Percentiles rank a stretch among this genome's conserved stretches.
phyloP scores from a whole-genome alignment of 2,113 vertebrate genomes.

The Bostrychus sinensis region DNA sequence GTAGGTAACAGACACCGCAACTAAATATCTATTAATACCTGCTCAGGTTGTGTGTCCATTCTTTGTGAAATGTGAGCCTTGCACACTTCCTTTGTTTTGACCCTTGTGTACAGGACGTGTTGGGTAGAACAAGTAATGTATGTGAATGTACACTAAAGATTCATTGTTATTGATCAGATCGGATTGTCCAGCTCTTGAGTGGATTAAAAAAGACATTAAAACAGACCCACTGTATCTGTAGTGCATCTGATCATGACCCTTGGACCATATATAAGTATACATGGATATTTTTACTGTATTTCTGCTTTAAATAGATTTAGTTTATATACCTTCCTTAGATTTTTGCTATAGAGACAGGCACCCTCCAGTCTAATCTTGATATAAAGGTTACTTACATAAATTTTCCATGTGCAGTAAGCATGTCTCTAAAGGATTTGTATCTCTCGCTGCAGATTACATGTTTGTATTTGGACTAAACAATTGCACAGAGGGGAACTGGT shows the following conservation, averaged over 20 bases:
- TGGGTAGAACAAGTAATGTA: background rate
- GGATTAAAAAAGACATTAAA: background rate
- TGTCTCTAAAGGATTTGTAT: slow-evolving; percentile 44
- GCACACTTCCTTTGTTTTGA: slow-evolving; percentile 16
- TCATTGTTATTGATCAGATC: slow-evolving; percentile 11
- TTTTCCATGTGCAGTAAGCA: slow-evolving; percentile 32
- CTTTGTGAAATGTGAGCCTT: slow-evolving; percentile 48
- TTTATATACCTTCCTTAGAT: slow-evolving; percentile 9
- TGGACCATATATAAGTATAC: background rate
- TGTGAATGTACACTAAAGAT: background rate
- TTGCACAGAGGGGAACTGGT: background rate
- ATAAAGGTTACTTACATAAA: slow-evolving; percentile 1
- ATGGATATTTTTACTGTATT: background rate
- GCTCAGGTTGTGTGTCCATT: slow-evolving; percentile 21
- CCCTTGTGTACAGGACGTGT: slow-evolving; percentile 8
- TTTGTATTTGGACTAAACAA: slow-evolving; percentile 28
- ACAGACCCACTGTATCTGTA: no score
- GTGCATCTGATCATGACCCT: no score
- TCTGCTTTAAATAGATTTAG: slow-evolving; percentile 26
- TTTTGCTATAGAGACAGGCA: slow-evolving; percentile 32
- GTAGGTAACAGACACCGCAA: slow-evolving; percentile 26
- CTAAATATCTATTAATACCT: slow-evolving; percentile 36
- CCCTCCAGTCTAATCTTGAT: slow-evolving; percentile 58
- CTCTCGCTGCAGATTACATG: slow-evolving; percentile 41
- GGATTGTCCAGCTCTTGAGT: background rate